These are phyloP conservation scores for Tetragonula carbonaria DNA, from an alignment of 2,888 invertebrate species.

Conservation along the genomic window DNA sequence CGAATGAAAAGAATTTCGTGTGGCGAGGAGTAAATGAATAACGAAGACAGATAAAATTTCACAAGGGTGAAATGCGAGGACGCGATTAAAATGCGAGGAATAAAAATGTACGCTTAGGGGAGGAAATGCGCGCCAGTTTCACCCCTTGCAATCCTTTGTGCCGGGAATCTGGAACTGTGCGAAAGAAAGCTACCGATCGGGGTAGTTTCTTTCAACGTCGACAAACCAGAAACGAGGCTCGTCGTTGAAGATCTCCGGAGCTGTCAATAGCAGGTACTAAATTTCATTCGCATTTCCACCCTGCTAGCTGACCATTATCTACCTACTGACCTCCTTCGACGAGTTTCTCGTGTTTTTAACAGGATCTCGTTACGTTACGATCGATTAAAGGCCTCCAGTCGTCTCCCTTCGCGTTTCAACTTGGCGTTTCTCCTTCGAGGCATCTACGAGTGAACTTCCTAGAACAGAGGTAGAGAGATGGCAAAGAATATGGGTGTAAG, in stretches of 20 bases:
- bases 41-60: background rate
- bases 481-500: constrained; percentile 5
- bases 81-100: constrained; percentile 7
- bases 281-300: constrained; percentile 28
- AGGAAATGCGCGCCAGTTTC: background rate
- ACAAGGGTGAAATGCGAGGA: background rate
- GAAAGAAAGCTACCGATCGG: constrained; percentile 10
- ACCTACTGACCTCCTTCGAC: constrained; percentile 27
- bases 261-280: constrained; percentile 52
- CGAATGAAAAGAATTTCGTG: no score
- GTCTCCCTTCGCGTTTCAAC: background rate
- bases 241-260: constrained; percentile 1
- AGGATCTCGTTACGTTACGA: background rate
- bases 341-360: constrained; percentile 22
- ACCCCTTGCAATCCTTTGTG: constrained; percentile 17
- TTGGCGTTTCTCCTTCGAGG: background rate
- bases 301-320: constrained; percentile 30
- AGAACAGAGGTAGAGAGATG: no score
- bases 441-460: no score
- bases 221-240: constrained; percentile 10
- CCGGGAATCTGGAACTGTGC: background rate
- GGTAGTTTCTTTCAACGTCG: constrained; percentile 26
- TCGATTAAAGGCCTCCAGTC: background rate
- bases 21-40: background rate
- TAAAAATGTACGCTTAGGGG: constrained; percentile 6